A percentile compares a stretch with the other conserved stretches of the same genome.
phyloP scores from a whole-genome alignment of 2,113 vertebrate species.

The Gracilinanus agilis region DNA sequence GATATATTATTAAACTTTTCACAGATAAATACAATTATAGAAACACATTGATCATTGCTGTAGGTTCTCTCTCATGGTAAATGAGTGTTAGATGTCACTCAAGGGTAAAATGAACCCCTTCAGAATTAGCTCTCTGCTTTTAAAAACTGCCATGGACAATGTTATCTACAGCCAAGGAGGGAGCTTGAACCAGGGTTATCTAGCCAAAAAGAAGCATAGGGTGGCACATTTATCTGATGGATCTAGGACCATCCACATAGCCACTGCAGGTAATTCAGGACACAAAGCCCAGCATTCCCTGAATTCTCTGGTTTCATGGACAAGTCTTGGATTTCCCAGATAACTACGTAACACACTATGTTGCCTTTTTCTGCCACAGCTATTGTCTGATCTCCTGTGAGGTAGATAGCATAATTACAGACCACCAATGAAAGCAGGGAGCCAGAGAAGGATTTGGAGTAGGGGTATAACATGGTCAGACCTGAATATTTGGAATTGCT shows the following conservation, averaged over 20 bases:
- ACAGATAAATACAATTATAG: constrained; percentile 55
- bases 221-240: constrained; percentile 70
- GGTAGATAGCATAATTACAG: constrained; percentile 56
- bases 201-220: constrained; percentile 66
- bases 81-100: constrained; percentile 58
- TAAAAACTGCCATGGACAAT: constrained; percentile 77
- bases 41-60: constrained; percentile 72
- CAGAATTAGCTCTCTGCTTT: constrained; percentile 72
- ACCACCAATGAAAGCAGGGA: not conserved
- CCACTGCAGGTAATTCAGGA: constrained; percentile 68
- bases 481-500: not conserved
- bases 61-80: constrained; percentile 70
- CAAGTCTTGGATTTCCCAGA: constrained; percentile 78
- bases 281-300: constrained; percentile 76
- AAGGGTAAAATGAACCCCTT: constrained; percentile 70
- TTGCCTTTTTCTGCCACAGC: constrained; percentile 72
- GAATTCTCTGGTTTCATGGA: constrained; percentile 72
- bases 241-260: constrained; percentile 70
- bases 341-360: constrained; percentile 76
- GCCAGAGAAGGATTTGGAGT: not conserved
- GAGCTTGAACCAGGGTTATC: constrained; percentile 76
- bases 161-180: constrained; percentile 71
- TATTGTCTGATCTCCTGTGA: constrained; percentile 69
- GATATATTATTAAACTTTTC: constrained; percentile 53
- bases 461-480: not conserved